Evolutionary conservation across 2,797 vertebrate genomes (phyloP).

Genomic region (Holocentrus rufus): DNA sequence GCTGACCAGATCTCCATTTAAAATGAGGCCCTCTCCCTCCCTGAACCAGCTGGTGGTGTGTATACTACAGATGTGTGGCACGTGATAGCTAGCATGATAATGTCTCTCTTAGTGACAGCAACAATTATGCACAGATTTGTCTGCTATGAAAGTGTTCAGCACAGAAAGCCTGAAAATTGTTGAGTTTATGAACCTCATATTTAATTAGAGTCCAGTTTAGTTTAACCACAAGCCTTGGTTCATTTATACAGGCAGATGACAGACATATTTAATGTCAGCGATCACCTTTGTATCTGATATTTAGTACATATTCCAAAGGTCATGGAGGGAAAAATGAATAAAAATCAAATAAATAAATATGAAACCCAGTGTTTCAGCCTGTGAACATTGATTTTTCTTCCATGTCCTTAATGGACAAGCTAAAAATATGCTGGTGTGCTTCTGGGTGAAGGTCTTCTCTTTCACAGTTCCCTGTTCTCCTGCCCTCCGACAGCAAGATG

Average conservation of each 20-base stretch:
- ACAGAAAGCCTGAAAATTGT: slow-evolving; percentile 13
- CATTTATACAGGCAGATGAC: too few species aligned
- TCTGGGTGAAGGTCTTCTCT: slow-evolving; percentile 53
- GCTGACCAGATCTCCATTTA: slow-evolving; percentile 58
- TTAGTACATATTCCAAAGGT: slow-evolving; percentile 67
- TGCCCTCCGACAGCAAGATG: slow-evolving; percentile 23
- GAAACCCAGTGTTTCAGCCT: slow-evolving; percentile 70
- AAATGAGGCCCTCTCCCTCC: slow-evolving; percentile 37
- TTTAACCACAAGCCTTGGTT: not conserved
- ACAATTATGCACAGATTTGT: slow-evolving; percentile 33
- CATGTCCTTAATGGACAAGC: slow-evolving; percentile 73
- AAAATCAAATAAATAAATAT: slow-evolving; percentile 45
- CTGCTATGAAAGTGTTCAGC: slow-evolving; percentile 14
- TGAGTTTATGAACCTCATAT: too few species aligned
- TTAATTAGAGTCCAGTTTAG: not conserved
- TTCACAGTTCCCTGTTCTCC: slow-evolving; percentile 38
- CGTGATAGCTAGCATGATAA: slow-evolving; percentile 21
- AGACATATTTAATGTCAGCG: not conserved
- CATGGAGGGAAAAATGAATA: slow-evolving; percentile 27
- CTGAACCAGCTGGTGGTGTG: slow-evolving; percentile 57
- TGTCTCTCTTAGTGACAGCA: slow-evolving; percentile 29
- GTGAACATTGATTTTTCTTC: slow-evolving; percentile 77
- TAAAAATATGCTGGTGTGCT: slow-evolving; percentile 73
- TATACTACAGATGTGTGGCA: slow-evolving; percentile 55
- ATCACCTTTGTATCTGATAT: slow-evolving; percentile 41